These are phyloP conservation scores for Equus przewalskii DNA, from an alignment of 2,113 vertebrate genomes.

Conservation along the genomic window DNA sequence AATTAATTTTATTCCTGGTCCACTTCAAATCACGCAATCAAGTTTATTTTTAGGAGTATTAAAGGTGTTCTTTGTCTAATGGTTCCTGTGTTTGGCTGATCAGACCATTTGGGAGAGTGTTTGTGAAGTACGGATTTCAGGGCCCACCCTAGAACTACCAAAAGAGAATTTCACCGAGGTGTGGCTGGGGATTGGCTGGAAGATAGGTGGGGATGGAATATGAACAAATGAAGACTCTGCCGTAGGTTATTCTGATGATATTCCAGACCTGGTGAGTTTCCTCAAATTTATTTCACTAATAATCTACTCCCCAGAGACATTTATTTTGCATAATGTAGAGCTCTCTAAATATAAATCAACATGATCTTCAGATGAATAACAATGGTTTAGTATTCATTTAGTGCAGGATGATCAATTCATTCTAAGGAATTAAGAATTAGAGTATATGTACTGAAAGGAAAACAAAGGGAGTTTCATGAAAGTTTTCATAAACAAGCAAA, in stretches of 20 bases:
- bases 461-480: slow-evolving; percentile 34
- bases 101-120: not conserved
- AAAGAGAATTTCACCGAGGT: not conserved
- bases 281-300: slow-evolving; percentile 51
- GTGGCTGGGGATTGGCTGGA: not conserved
- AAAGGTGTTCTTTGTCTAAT: not conserved
- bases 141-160: not conserved
- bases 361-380: slow-evolving; percentile 73
- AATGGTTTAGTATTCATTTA: slow-evolving; percentile 56
- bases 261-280: not conserved
- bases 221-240: not conserved
- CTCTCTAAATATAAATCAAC: slow-evolving; percentile 78
- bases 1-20: not conserved
- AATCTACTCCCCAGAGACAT: slow-evolving; percentile 47
- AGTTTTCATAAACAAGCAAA: slow-evolving; percentile 4
- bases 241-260: not conserved
- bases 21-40: not conserved
- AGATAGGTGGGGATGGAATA: not conserved
- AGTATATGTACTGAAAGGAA: not conserved
- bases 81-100: not conserved
- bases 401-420: slow-evolving; percentile 54
- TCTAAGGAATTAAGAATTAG: slow-evolving; percentile 55
- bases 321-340: slow-evolving; percentile 51
- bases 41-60: not conserved
- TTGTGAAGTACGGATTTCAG: not conserved